Evolutionary conservation across 2,797 vertebrate species (phyloP), one percentile per base, ranked within the genome.

Genomic region (Pipistrellus pygmaeus): DNA sequence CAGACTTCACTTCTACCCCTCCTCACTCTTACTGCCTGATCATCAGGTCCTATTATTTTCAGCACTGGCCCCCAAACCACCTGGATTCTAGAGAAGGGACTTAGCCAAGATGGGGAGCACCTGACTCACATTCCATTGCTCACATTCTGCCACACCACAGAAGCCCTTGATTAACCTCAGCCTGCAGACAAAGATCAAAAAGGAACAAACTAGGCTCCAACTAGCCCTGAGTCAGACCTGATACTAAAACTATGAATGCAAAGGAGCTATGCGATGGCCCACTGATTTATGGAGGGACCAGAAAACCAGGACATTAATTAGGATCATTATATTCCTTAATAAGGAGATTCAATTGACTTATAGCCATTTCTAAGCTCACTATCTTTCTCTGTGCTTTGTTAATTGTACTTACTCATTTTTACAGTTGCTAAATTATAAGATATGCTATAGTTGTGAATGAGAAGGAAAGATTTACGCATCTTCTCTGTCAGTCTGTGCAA

Each of bases 331-430:
- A 97, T 96, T 97, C 73, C 85, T 95, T 97, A 97, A 95, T 97
- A 97, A 97, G 88, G 71, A 97, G 94, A 77, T 97, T 30, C 46
- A 95, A 95, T 94, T 97, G 97, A 97, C 92, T 97, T 98, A 96
- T 95, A 97, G 82, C 4, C 77, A 97, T 66, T 92, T 96, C 95
- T 82, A 96, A 97, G 85, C 85, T 95, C 95, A 92, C 85, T 97
- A n/a, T 55, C 96, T 96, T 97, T 91, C 80, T 14, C 91, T 97
- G 96, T 97, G 87, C 96, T 92, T 96, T 97, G 76, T 86, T 97
- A 97, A 97, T 97, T 95, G 48, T 84, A 95, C 96, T 98, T 97
- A 95, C 84, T 98, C 97, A 98, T 97, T 97, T 97, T 97, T 97
- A 96, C 62, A 93, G 48, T 94, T 96, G 96, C 95, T 94, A 92